Percentiles rank a stretch among this genome's conserved stretches.
These are phyloP conservation scores for Protonibea diacanthus DNA, from an alignment of 2,797 vertebrate species.

Conservation along the genomic window DNA sequence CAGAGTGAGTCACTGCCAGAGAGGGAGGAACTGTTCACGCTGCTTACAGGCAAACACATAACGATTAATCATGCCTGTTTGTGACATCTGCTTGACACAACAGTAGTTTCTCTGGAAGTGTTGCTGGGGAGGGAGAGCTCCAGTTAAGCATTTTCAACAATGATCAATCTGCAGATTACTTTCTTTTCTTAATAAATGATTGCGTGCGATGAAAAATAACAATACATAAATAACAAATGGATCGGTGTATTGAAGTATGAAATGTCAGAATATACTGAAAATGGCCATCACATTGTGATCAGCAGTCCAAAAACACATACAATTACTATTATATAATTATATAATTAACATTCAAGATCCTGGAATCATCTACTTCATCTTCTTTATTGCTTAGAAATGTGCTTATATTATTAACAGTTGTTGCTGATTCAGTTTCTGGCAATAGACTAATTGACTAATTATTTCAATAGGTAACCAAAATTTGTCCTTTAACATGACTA, in stretches of 20 bases:
- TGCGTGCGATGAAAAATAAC: no score
- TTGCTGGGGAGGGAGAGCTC: no score
- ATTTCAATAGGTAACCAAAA: not conserved
- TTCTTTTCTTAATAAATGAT: no score
- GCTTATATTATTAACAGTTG: no score
- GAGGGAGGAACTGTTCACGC: not conserved
- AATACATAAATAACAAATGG: no score
- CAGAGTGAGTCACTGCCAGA: constrained; percentile 62
- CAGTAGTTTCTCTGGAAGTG: not conserved
- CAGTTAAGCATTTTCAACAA: not conserved
- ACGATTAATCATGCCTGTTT: not conserved
- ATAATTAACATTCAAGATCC: no score
- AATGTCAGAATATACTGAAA: not conserved
- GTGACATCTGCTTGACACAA: not conserved
- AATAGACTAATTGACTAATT: not conserved
- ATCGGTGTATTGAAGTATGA: not conserved
- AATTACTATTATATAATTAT: no score
- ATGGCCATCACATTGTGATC: no score
- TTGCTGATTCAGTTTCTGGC: not conserved
- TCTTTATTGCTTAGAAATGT: no score
- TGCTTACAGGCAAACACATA: not conserved
- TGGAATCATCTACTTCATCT: no score
- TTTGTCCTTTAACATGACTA: not conserved
- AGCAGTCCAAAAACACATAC: no score
- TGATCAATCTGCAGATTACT: not conserved